Base-by-base conservation (phyloP, 2,797 vertebrate species). In the Myiotriccus ornatus region DNA sequence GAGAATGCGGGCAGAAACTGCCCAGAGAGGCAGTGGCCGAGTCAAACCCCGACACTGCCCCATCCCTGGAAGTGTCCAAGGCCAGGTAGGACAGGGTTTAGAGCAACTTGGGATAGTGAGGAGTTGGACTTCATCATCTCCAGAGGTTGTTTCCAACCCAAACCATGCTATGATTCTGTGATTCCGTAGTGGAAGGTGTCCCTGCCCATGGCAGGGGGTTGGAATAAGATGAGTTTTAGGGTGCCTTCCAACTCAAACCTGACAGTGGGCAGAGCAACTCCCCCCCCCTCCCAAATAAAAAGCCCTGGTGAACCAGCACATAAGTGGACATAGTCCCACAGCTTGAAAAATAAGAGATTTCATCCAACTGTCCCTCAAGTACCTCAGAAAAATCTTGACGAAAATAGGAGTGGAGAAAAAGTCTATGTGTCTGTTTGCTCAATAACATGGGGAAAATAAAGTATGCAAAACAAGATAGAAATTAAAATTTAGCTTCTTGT, bases 51-150 rank as follows among this genome's bases (percentile, higher is more conserved):
- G n/a, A n/a, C n/a, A n/a, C n/a, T n/a, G 30, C 7, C 12, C 30
- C 41, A 47, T n/a, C 32, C 16, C 13, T 68, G 27, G 47, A 10
- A 49, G 10, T 24, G 63, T 49, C 4, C 55, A 35, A 41, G 12
- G 27, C 25, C 32, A 24, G 25, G 22, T 0, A n/a, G 55, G 15
- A n/a, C 0, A 0, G 21, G 52, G 25, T 5, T 46, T 74, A 21
- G 17, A 2, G 10, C 19, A 55, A 5, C 2, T 10, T 68, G 35
- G 22, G 7, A 2, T 4, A 55, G 47, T 30, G 60, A 43, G 7
- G 9, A 13, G 28, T 22, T 30, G 27, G 20, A 22, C 19, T 32
- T 41, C 27, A 41, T 32, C 60, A 62, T 22, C 37, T 62, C 39
- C 39, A 62, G 28, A 62, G 28, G 39, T 30, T 22, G 18, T 28